These are phyloP conservation scores for Pseudomyrmex concolor DNA, from an alignment of 1,140 invertebrate genomes.

Conservation along the genomic window DNA sequence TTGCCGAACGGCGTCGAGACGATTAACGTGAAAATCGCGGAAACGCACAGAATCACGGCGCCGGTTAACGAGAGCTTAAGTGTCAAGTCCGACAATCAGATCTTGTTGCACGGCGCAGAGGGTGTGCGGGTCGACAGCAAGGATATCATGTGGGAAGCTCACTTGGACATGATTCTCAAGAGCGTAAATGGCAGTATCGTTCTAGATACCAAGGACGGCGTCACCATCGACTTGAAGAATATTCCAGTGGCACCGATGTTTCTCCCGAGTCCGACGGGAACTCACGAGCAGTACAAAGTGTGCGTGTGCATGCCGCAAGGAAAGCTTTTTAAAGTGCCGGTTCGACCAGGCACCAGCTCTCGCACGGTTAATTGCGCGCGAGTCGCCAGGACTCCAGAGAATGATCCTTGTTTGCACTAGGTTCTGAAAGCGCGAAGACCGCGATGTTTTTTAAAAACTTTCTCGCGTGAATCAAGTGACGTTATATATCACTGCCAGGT, in stretches of 20 bases:
- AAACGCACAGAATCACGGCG: slow-evolving; percentile 90
- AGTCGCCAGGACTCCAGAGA: slow-evolving; percentile 86
- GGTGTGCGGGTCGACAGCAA: slow-evolving; percentile 88
- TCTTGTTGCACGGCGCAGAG: slow-evolving; percentile 88
- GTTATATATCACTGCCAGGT: slow-evolving; percentile 54
- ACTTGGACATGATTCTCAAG: slow-evolving; percentile 92
- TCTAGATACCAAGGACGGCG: slow-evolving; percentile 89
- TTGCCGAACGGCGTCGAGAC: slow-evolving; percentile 89
- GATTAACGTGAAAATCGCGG: slow-evolving; percentile 88
- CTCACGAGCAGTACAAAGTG: slow-evolving; percentile 90
- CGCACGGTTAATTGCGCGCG: slow-evolving; percentile 87
- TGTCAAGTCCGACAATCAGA: slow-evolving; percentile 87
- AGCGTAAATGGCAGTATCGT: slow-evolving; percentile 92
- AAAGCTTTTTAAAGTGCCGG: slow-evolving; percentile 91
- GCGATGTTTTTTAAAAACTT: neutral
- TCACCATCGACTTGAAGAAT: slow-evolving; percentile 90
- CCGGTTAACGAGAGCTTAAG: slow-evolving; percentile 89
- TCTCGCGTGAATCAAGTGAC: neutral
- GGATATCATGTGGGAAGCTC: slow-evolving; percentile 89
- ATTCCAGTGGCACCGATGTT: slow-evolving; percentile 88
- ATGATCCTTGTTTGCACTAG: slow-evolving; percentile 89
- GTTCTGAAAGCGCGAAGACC: neutral
- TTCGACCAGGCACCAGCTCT: slow-evolving; percentile 85
- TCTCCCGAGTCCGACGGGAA: slow-evolving; percentile 75
- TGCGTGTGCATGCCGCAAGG: slow-evolving; percentile 95